phyloP scores from a whole-genome alignment of 1,140 invertebrate species.

The Solenopsis invicta region DNA sequence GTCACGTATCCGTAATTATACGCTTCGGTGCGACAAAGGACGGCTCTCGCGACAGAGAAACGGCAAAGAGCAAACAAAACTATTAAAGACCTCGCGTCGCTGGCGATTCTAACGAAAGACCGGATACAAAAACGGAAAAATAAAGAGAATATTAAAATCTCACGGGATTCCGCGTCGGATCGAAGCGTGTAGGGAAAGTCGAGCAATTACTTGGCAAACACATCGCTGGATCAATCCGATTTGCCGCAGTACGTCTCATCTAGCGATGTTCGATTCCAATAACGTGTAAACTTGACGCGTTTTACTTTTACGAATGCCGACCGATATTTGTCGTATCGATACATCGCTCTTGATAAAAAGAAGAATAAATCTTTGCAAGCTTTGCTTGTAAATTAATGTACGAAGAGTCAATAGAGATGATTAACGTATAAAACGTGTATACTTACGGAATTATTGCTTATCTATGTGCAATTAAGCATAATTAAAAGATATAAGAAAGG shows the following conservation, averaged over 20 bases:
- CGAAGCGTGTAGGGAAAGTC: conserved; percentile 14
- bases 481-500: background rate
- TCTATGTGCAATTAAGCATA: background rate
- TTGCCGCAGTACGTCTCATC: background rate
- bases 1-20: conserved; percentile 49
- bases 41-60: conserved; percentile 5
- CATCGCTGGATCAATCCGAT: conserved; percentile 33
- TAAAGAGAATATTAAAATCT: conserved; percentile 45
- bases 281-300: background rate
- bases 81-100: conserved; percentile 32
- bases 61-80: conserved; percentile 41
- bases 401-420: background rate
- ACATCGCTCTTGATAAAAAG: background rate
- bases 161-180: background rate
- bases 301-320: background rate
- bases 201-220: conserved; percentile 48
- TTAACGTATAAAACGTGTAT: background rate
- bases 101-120: conserved; percentile 17
- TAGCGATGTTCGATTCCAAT: conserved; percentile 3
- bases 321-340: background rate
- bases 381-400: background rate
- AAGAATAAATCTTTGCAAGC: background rate
- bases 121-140: conserved; percentile 32
- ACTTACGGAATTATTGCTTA: conserved; percentile 5
- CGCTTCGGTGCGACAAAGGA: conserved; percentile 26